phyloP scores from a whole-genome alignment of 2,888 invertebrate species.

The Leptopterna dolabrata region DNA sequence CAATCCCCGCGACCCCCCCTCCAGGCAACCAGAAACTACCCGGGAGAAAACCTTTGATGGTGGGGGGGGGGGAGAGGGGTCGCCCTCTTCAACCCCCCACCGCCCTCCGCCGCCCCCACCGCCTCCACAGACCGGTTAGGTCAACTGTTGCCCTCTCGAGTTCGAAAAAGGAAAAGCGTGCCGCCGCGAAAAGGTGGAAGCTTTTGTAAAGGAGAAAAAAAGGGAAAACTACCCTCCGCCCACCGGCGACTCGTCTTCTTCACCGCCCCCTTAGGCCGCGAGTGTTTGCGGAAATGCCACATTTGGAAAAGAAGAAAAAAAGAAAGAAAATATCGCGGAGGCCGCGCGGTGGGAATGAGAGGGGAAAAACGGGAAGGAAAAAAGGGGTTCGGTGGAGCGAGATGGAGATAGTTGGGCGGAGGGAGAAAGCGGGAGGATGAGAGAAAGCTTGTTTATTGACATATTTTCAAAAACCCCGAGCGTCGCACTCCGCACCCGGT shows the following conservation, averaged over 20 bases:
- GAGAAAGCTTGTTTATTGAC: constrained; percentile 59
- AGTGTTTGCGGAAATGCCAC: constrained; percentile 56
- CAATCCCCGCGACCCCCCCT: not conserved
- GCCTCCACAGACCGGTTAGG: too few relatives aligned
- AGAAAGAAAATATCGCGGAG: not conserved
- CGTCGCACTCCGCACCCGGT: not conserved
- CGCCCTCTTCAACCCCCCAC: not conserved
- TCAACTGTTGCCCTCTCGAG: constrained; percentile 29
- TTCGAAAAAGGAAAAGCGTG: not conserved
- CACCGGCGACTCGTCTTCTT: not conserved
- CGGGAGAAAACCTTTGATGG: not conserved
- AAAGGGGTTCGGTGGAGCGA: constrained; percentile 17
- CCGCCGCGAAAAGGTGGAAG: not conserved
- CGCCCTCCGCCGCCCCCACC: too few relatives aligned
- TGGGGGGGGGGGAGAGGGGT: not conserved
- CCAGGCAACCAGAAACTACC: not conserved
- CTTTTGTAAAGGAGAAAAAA: not conserved
- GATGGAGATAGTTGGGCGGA: not conserved
- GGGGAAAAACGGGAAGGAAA: not conserved
- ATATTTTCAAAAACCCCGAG: constrained; percentile 60
- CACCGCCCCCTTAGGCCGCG: not conserved
- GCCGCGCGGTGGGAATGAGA: not conserved
- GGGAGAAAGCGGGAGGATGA: constrained; percentile 30
- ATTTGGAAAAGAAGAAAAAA: not conserved
- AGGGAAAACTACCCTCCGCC: not conserved